Conservation (phyloP, 2,888 invertebrate genomes). For the Philonicus albiceps region DNA sequence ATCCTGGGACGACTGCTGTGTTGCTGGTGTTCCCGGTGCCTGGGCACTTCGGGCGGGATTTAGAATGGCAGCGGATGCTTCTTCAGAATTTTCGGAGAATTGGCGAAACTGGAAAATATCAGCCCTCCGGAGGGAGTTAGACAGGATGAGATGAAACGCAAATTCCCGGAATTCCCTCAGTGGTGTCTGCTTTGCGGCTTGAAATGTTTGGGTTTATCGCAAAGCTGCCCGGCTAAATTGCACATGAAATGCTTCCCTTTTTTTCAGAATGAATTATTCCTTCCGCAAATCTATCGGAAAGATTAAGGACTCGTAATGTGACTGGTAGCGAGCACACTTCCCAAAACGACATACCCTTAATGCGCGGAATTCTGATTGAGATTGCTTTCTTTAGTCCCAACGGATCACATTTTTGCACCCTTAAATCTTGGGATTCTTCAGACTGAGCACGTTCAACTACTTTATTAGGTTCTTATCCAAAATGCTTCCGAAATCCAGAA, state of each 20-base stretch:
- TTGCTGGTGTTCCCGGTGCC: background rate
- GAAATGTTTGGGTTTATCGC: background rate
- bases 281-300: background rate
- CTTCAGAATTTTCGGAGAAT: background rate
- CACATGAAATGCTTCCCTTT: background rate
- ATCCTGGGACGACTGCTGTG: background rate
- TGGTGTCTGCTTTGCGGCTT: background rate
- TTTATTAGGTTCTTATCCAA: background rate
- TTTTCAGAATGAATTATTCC: background rate
- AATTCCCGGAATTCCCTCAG: background rate
- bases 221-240: background rate
- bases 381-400: background rate
- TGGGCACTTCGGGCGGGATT: background rate
- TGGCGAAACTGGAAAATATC: background rate
- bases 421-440: background rate
- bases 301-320: background rate
- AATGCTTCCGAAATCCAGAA: background rate
- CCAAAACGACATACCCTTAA: background rate
- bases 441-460: background rate
- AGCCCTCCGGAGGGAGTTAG: background rate
- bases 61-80: background rate
- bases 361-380: background rate
- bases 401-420: background rate
- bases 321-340: background rate
- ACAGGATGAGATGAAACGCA: background rate